Evolutionary conservation across 2,888 invertebrate species (phyloP).

Genomic region (Lottia gigantea): DNA sequence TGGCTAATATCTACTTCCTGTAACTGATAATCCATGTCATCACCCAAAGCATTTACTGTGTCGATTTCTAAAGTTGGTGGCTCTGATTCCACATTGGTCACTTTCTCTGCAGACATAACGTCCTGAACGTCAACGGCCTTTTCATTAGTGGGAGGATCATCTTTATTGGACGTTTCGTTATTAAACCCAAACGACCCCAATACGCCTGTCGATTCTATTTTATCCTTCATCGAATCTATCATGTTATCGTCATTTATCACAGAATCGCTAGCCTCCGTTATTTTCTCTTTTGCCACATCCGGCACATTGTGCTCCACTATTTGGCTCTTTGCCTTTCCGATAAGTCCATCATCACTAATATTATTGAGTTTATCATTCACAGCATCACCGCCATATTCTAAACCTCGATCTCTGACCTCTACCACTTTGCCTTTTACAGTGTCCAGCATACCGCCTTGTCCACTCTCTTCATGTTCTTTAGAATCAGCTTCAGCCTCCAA

Average conservation of each 20-base stretch:
- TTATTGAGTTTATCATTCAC: background rate
- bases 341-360: background rate
- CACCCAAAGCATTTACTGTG: slow-evolving; percentile 5
- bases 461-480: background rate
- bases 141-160: background rate
- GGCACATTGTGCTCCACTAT: background rate
- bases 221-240: background rate
- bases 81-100: background rate
- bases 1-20: background rate
- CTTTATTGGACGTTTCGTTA: background rate
- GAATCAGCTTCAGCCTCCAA: too few relatives aligned
- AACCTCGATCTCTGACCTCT: background rate
- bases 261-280: background rate
- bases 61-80: background rate
- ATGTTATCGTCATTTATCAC: background rate
- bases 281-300: background rate
- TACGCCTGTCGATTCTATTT: background rate
- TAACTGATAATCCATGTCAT: slow-evolving; percentile 1
- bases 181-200: background rate
- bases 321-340: background rate
- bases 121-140: background rate
- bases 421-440: background rate
- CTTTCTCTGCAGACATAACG: background rate
- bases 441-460: background rate
- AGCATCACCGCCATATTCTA: background rate